Evolutionary conservation across 2,797 vertebrate genomes (phyloP), one percentile per base, ranked within the genome.

Genomic region (Echiichthys vipera): DNA sequence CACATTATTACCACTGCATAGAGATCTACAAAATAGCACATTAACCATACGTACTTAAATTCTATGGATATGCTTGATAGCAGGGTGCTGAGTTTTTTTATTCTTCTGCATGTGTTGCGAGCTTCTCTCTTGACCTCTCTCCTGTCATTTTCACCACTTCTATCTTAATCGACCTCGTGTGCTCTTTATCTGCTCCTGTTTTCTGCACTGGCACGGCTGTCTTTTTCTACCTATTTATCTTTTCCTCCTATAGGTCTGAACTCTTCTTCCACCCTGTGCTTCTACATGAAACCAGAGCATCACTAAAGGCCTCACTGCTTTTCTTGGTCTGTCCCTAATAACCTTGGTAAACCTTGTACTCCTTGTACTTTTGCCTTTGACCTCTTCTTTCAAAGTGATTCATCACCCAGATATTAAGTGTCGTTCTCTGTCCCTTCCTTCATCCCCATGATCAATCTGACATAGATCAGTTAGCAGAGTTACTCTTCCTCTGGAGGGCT

Each of bases 261-360:
- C 96, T 96, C 97, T 97, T 92, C 94, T 91, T 97, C 97, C 96
- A 97, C 97, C 94, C 95, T 99, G 96, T 98, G 97, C 96, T 97
- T 97, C 96, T 97, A 96, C 96, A 96, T 97, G 97, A 99, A 98
- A 96, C 96, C 97, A 96, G 98, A 99, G 93, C 97, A 97, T 93
- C 98, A 98, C 94, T 99, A 99, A 95, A 96, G 96, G 96, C 96
- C 95, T 97, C 97, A 95, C 96, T 97, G 96, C 96, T 98, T 98
- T 98, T 97, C 96, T 98, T 92, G 96, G 97, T 96, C 97, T 98
- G 98, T 98, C 96, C 96, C 95, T 97, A 96, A 96, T 96, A 94
- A 96, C 94, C 78, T 96, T 96, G 97, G 98, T 99, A 99, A 99
- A 98, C 95, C 90, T 92, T 84, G 71, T 83, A 67, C 92, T 96